A percentile compares a stretch with the other conserved stretches of the same genome.
These are phyloP conservation scores for Teleogryllus oceanicus DNA, from an alignment of 2,888 invertebrate genomes.

Conservation along the genomic window DNA sequence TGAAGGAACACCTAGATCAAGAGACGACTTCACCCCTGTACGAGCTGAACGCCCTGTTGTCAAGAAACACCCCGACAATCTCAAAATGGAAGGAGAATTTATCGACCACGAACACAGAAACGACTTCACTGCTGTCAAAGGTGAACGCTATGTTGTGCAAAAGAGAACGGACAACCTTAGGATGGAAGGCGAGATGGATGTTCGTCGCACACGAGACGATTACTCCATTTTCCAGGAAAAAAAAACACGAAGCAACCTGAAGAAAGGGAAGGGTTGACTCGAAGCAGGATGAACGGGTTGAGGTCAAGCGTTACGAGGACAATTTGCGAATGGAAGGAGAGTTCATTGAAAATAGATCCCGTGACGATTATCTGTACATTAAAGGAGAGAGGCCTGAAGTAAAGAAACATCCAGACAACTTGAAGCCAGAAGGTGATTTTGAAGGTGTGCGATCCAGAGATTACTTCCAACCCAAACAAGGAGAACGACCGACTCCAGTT, in stretches of 20 bases:
- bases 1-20: conserved; percentile 44
- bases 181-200: conserved; percentile 53
- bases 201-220: conserved; percentile 28
- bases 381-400: conserved; percentile 44
- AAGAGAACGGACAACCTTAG: conserved; percentile 46
- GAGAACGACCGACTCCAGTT: conserved; percentile 47
- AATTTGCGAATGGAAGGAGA: conserved; percentile 43
- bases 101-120: conserved; percentile 50
- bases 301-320: conserved; percentile 41
- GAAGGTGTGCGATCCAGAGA: conserved; percentile 45
- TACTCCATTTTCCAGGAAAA: conserved; percentile 45
- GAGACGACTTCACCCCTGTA: conserved; percentile 44
- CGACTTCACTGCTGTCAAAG: conserved; percentile 48
- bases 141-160: conserved; percentile 33
- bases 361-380: conserved; percentile 54
- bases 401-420: conserved; percentile 46
- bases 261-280: no score
- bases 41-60: conserved; percentile 40
- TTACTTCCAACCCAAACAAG: conserved; percentile 34
- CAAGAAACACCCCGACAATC: conserved; percentile 60
- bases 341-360: conserved; percentile 53
- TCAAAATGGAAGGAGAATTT: conserved; percentile 58
- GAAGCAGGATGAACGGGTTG: no score
- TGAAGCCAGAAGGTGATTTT: conserved; percentile 44
- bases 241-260: conserved; percentile 45